Percentiles rank a stretch among this genome's conserved stretches.
Conservation (phyloP, 2,888 invertebrate genomes). For the Colostygia pectinataria region DNA sequence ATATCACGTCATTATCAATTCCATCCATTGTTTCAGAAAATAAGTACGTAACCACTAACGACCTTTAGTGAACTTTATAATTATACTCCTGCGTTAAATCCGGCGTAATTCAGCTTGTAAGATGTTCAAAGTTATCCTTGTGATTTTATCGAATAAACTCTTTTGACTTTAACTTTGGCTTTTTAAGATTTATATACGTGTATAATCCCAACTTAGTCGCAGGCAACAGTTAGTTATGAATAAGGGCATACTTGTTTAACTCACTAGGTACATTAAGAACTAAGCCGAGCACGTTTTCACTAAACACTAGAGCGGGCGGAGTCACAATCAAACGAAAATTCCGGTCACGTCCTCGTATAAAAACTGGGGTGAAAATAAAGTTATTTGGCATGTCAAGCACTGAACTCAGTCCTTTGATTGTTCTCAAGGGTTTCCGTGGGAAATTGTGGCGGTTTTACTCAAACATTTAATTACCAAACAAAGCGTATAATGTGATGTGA, state of each 20-base stretch:
- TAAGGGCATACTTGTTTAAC: not conserved
- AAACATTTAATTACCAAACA: slow-evolving; percentile 4
- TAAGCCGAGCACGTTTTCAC: slow-evolving; percentile 27
- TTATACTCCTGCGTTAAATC: no score
- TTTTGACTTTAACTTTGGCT: no score
- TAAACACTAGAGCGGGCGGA: slow-evolving; percentile 16
- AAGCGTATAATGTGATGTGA: not conserved
- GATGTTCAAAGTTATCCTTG: no score
- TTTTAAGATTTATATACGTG: no score
- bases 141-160: no score
- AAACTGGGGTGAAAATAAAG: slow-evolving; percentile 29
- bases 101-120: no score
- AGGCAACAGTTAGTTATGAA: no score
- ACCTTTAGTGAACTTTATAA: not conserved
- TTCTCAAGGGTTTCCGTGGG: slow-evolving; percentile 15
- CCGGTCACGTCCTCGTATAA: slow-evolving; percentile 23
- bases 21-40: no score
- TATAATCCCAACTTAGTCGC: not conserved
- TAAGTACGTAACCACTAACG: no score
- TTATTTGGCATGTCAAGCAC: slow-evolving; percentile 30
- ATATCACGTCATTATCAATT: no score
- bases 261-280: slow-evolving; percentile 21
- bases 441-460: slow-evolving; percentile 7
- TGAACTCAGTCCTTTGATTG: slow-evolving; percentile 23
- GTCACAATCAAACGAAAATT: slow-evolving; percentile 20